Conservation (phyloP, 2,113 vertebrate genomes). For the Eurypyga helias region DNA sequence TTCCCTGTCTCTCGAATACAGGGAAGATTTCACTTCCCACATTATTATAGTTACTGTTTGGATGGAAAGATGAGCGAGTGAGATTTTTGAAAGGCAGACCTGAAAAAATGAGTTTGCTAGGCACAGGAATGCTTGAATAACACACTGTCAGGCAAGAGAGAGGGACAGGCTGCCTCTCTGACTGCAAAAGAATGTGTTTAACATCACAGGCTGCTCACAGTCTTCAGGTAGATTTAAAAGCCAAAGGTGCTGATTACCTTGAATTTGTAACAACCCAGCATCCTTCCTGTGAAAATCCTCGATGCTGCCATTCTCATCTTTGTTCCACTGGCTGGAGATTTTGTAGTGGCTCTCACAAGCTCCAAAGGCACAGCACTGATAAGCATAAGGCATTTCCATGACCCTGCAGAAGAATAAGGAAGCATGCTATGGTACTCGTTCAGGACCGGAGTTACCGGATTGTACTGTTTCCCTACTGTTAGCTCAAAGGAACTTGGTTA, state of each 20-base stretch:
- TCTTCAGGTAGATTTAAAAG: background rate
- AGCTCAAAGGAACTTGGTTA: background rate
- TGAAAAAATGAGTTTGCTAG: background rate
- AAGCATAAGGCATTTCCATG: slow-evolving; percentile 93
- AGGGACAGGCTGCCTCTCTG: background rate
- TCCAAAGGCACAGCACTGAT: slow-evolving; percentile 92
- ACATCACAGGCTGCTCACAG: background rate
- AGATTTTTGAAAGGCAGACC: background rate
- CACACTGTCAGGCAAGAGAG: background rate
- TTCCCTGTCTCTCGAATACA: background rate
- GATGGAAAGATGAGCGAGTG: background rate
- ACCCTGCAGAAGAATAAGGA: slow-evolving; percentile 76
- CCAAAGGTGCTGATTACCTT: slow-evolving; percentile 70
- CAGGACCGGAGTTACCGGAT: background rate
- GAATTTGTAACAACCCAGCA: slow-evolving; percentile 73
- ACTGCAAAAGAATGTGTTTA: background rate
- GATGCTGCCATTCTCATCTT: slow-evolving; percentile 77
- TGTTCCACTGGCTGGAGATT: slow-evolving; percentile 77
- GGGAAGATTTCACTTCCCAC: background rate
- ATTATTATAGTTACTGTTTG: background rate
- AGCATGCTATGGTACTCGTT: background rate
- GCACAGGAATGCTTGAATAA: background rate
- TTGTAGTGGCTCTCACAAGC: slow-evolving; percentile 83
- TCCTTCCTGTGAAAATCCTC: slow-evolving; percentile 80
- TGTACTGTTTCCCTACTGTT: background rate